Evolutionary conservation across 2,888 invertebrate species (phyloP), one percentile per base, ranked within the genome.

Genomic region (Malachius bipustulatus): DNA sequence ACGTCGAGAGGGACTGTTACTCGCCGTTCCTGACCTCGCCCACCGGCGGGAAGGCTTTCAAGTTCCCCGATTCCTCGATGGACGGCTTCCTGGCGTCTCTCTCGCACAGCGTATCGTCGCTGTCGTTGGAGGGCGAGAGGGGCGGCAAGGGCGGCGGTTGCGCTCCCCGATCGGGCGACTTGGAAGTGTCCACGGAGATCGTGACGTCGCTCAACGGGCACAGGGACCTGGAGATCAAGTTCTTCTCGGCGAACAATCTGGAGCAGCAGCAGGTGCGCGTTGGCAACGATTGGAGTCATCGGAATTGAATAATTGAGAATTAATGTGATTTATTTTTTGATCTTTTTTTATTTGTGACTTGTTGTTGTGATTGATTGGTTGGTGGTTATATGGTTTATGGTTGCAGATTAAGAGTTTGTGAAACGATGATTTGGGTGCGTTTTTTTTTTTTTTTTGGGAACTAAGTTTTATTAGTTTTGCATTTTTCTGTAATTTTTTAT

Each of bases 121-220:
- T 57, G 24, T 49, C 51, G 2, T 35, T 56, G 27, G 51, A 53
- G 3, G 51, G 51, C 9, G 45, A 47, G 8, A 43, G 44, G n/a
- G 36, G 19, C n/a, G 13, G 15, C 56, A 54, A 63, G 37, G 64
- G 59, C 46, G 66, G 59, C 50, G 66, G 62, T 55, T 58, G 26
- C 59, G 57, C 30, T 44, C 46, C 11, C 43, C 45, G 29, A 47
- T 46, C 12, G 55, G 64, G 67, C 32, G 68, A 69, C 28, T 63
- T 82, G 49, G 77, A 80, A 59, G 80, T 82, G 38, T 79, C 80
- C 16, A 80, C 81, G 19, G 78, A 81, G 54, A 82, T 82, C 48
- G 79, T 82, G 45, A 82, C 81, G 14, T 81, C 81, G 29, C 71
- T 75, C 47, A 79, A 81, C 55, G 82, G 82, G 30, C 81, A 81